These are phyloP conservation scores for Leiothrix lutea DNA, from an alignment of 2,113 vertebrate genomes.

Conservation along the genomic window DNA sequence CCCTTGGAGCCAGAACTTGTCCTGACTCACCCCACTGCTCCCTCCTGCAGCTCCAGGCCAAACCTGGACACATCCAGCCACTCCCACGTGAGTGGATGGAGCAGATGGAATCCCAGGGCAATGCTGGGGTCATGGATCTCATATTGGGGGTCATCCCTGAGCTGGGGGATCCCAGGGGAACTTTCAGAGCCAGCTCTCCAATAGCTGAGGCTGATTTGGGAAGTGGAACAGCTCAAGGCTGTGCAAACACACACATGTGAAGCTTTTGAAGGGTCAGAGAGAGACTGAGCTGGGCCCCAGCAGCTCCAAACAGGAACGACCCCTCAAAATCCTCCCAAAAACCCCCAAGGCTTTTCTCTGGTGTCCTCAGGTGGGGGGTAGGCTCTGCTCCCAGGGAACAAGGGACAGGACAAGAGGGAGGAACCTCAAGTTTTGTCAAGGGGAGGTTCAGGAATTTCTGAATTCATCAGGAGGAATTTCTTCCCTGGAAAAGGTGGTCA, in stretches of 20 bases:
- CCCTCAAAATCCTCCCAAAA: background rate
- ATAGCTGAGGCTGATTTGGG: background rate
- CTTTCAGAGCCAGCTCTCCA: background rate
- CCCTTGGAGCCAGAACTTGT: background rate
- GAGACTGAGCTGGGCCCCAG: accelerated
- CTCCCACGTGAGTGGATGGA: background rate
- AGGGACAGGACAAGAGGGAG: background rate
- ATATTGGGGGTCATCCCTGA: accelerated
- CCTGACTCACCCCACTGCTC: background rate
- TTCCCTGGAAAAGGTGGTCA: background rate
- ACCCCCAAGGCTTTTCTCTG: accelerated
- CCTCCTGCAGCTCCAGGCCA: accelerated
- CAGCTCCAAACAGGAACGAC: background rate
- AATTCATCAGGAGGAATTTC: background rate
- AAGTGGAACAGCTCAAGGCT: background rate
- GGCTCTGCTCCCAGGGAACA: background rate
- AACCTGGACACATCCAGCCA: background rate
- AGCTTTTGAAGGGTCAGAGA: background rate
- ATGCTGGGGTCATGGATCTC: accelerated
- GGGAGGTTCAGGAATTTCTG: background rate
- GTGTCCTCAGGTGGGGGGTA: background rate
- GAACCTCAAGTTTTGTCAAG: accelerated
- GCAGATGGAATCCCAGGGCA: background rate
- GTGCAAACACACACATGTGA: background rate
- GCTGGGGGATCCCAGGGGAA: background rate